Evolutionary conservation across 1,140 invertebrate genomes (phyloP), one percentile per base, ranked within the genome.

Genomic region (Bombus balteatus): DNA sequence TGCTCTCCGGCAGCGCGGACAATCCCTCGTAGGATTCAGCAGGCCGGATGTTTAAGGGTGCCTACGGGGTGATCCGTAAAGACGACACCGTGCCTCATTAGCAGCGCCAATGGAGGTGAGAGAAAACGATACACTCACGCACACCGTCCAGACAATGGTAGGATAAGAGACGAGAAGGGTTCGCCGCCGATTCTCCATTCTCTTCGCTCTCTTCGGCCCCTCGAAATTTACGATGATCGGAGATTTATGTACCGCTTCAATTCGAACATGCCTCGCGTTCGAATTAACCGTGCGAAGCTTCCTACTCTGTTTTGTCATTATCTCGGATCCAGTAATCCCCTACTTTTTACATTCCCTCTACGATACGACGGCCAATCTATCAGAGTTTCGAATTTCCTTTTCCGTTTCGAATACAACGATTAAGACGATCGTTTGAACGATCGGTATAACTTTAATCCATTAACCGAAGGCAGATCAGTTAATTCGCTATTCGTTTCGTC

Each of bases 41-140:
- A 53, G 47, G 47, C 47, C 59, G 66, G 85, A 81, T 73, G 78
- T 78, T 82, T 86, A 82, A 79, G 87, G 68, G 70, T 88, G 71
- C 79, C 89, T 75, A 66, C 65, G 70, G 84, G 87, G 84, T 88
- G 89, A 91, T 90, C 77, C 84, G 84, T 83, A 88, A 90, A 90
- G 81, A 87, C 89, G 77, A 91, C 77, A 88, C 74, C 47, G 77
- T 81, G 78, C 74, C 81, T 88, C 86, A 66, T 90, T 90, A 90
- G 82, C 72, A n/a, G 71, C 53, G 57, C 15, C 75, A 57, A n/a
- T 25, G 34, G n/a, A 81, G 66, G 81, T 83, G 81, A 87, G 83
- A 85, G 76, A 73, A 85, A 85, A 85, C 83, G 83, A 85, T 85
- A 47, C 80, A 1, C 32, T 41, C 68, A 32, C 66, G 47, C 79